Evolutionary conservation across 2,797 vertebrate genomes (phyloP), one percentile per base, ranked within the genome.

Genomic region (Acanthurus lineatus): DNA sequence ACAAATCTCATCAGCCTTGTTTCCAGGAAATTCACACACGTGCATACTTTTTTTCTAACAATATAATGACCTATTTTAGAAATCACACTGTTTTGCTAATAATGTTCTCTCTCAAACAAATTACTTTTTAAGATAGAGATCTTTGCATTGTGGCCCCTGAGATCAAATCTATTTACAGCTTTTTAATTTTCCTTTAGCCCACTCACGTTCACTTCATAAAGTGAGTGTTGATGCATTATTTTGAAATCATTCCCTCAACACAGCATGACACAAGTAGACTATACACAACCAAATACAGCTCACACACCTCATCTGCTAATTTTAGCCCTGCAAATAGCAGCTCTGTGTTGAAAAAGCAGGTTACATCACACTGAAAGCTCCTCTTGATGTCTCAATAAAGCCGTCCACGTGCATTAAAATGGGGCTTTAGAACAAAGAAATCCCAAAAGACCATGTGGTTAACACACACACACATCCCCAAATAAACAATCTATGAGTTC

Each of bases 291-390:
- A 28, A 66, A 73, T 32, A 69, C 28, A 59, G 16, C 15, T 0
- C 42, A 6, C 22, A 9, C 68, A 42, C 66, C 67, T 83, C 69
- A 59, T 60, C 40, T 61, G 47, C 86, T 73, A 72, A 28, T 66
- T 81, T 83, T 76, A 85, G 84, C 60, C 3, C 49, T 38, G 22
- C 72, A 51, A 73, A 47, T 17, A 38, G 56, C 62, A 49, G 11
- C 3, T 0, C 47, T 38, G 2, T n/a, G 15, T 64, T 73, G 56
- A 51, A 53, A 54, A 57, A 65, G 51, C 25, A 47, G 73, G 14
- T 90, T 81, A 86, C 83, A 35, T 89, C 83, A 83, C 76, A 48
- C 56, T 58, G n/a, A 51, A 19, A 68, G 70, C 32, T 35, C 32
- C 32, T 35, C 2, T 48, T 22, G 38, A 20, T 78, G 69, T 77